A percentile compares a stretch with the other conserved stretches of the same genome.
Conservation (phyloP, 1,140 invertebrate species). For the Lepidurus couesii region DNA sequence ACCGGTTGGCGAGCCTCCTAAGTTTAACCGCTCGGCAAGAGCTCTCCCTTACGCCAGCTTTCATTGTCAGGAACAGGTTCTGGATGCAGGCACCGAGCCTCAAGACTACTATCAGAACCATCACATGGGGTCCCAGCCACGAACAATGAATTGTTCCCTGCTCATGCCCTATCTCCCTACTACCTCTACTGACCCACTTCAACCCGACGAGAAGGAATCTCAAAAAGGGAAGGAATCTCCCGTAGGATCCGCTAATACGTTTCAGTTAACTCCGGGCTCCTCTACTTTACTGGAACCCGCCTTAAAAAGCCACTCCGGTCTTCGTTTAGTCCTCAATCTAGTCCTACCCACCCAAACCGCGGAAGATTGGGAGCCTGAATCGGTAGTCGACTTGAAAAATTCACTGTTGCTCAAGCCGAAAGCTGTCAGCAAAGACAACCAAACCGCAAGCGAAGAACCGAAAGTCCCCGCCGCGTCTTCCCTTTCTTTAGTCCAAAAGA, state of each 20-base stretch:
- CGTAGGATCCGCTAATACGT: background rate
- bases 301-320: background rate
- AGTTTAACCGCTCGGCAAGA: background rate
- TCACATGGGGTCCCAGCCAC: background rate
- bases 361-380: no score
- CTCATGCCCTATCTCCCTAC: background rate
- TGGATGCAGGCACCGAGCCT: background rate
- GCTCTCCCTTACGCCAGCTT: conserved; percentile 7
- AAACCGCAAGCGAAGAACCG: background rate
- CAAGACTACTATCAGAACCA: background rate
- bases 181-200: background rate
- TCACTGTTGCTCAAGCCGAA: no score
- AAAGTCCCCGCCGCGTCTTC: background rate
- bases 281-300: background rate
- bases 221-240: background rate
- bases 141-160: background rate
- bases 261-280: background rate
- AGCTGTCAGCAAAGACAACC: no score
- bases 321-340: background rate
- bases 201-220: background rate
- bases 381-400: no score
- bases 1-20: background rate
- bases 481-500: background rate
- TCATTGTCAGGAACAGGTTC: conserved; percentile 19
- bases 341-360: background rate